Evolutionary conservation across 2,797 vertebrate species (phyloP), one percentile per base, ranked within the genome.

Genomic region (Crenichthys baileyi): DNA sequence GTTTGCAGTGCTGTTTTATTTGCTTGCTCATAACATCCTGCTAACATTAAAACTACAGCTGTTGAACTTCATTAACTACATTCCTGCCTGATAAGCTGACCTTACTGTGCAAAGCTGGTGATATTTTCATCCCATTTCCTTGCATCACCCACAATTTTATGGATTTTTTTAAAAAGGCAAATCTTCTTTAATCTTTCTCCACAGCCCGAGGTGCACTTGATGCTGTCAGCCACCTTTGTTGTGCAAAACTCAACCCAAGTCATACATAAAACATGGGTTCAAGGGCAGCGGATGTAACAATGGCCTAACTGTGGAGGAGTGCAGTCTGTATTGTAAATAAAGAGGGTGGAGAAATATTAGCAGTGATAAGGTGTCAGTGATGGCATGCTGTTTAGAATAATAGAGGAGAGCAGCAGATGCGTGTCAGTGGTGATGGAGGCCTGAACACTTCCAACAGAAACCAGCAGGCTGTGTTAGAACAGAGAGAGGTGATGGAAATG

Each of bases 331-430:
- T 72, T 84, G 79, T 76, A 65, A 73, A 77, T n/a, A 18, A 72
- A n/a, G 50, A 20, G 41, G 41, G 41, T 26, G 44, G 61, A 16
- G 39, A 51, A 15, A 26, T 18, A 46, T 50, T 81, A 50, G 16
- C 48, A 79, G 84, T 84, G 80, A 79, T 80, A 72, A 78, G 85
- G 89, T 82, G 83, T 84, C 85, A 81, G 72, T 68, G 79, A 89
- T 75, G 83, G 82, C 77, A 79, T 70, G 79, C 77, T 72, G 83
- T 60, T 83, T 72, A 70, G 77, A 87, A 76, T 84, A 74, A 16
- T 46, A 82, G 82, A 84, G 76, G 76, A 86, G 85, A 77, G 68
- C 73, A 83, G 83, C 81, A 72, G 61, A 79, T 87, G 82, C 63
- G 80, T 81, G 78, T 79, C 77, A 78, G 76, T 65, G 48, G 80